A percentile compares a stretch with the other conserved stretches of the same genome.
Conservation (phyloP, 2,113 vertebrate species). For the Todiramphus saurophagus region DNA sequence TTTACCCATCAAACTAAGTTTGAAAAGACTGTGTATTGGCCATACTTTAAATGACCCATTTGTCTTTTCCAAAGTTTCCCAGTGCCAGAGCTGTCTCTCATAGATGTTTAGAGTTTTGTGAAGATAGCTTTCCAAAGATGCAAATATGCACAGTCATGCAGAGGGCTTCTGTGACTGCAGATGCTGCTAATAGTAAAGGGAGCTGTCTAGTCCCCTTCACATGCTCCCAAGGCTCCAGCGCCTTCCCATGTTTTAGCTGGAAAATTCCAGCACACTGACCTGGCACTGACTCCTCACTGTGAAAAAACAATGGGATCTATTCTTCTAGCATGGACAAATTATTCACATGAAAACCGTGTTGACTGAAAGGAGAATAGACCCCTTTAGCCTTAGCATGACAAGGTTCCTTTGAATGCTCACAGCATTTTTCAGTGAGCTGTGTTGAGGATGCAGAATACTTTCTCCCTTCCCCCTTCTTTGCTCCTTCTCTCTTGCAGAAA, state of each 20-base stretch:
- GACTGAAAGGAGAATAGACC: not conserved
- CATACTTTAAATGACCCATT: not conserved
- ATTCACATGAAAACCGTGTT: not conserved
- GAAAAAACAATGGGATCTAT: constrained; percentile 20
- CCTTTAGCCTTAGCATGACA: not conserved
- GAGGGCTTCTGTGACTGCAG: not conserved
- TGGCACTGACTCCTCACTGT: not conserved
- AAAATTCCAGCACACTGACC: not conserved
- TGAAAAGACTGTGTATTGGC: not conserved
- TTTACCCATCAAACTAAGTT: not conserved
- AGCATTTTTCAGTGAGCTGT: not conserved
- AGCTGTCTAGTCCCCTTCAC: not conserved
- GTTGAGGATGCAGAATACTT: not conserved
- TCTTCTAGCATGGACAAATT: not conserved
- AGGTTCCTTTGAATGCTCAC: not conserved
- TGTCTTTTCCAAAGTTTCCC: not conserved
- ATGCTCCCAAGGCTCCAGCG: not conserved
- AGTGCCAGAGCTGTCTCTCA: not conserved
- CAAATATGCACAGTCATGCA: not conserved
- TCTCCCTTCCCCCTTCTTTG: not conserved
- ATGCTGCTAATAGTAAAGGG: not conserved
- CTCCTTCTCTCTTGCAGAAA: not conserved
- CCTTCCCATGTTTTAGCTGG: not conserved
- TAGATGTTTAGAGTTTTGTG: not conserved
- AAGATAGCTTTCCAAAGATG: not conserved